These are phyloP conservation scores for Gallinago stenura DNA, from an alignment of 2,797 vertebrate species.

Conservation along the genomic window DNA sequence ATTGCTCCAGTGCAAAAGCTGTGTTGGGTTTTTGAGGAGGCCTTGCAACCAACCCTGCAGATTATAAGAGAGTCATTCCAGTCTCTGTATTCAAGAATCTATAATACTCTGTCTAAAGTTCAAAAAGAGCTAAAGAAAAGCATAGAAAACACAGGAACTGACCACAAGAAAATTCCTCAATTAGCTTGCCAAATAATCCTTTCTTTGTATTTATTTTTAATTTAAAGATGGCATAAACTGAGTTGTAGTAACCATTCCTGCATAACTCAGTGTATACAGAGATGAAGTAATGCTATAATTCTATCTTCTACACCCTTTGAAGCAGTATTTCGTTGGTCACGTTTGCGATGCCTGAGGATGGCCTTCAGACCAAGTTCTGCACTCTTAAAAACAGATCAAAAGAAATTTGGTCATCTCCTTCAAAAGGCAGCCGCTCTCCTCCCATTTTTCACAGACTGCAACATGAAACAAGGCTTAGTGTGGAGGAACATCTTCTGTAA, in stretches of 20 bases:
- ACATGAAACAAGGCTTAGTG: not conserved
- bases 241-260: conserved; percentile 8
- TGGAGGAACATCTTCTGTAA: not conserved
- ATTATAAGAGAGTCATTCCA: not conserved
- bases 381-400: conserved; percentile 43
- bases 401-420: conserved; percentile 11
- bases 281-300: conserved; percentile 33
- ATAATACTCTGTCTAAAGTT: not conserved
- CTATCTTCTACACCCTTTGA: conserved; percentile 38
- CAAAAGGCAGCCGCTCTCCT: not conserved
- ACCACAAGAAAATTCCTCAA: not conserved
- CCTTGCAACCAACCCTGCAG: not conserved
- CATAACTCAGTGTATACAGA: not conserved
- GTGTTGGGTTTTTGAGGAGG: not conserved
- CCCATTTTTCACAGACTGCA: not conserved
- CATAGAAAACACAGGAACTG: not conserved
- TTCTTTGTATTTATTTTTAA: conserved; percentile 11
- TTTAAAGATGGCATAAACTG: conserved; percentile 10
- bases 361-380: conserved; percentile 1
- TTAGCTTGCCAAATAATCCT: conserved; percentile 10
- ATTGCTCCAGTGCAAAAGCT: not conserved
- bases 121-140: not conserved
- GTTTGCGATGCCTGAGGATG: not conserved
- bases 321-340: not conserved
- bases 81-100: not conserved